A percentile compares a stretch with the other conserved stretches of the same genome.
These are phyloP conservation scores for Geothlypis trichas DNA, from an alignment of 2,113 vertebrate species.

Conservation along the genomic window DNA sequence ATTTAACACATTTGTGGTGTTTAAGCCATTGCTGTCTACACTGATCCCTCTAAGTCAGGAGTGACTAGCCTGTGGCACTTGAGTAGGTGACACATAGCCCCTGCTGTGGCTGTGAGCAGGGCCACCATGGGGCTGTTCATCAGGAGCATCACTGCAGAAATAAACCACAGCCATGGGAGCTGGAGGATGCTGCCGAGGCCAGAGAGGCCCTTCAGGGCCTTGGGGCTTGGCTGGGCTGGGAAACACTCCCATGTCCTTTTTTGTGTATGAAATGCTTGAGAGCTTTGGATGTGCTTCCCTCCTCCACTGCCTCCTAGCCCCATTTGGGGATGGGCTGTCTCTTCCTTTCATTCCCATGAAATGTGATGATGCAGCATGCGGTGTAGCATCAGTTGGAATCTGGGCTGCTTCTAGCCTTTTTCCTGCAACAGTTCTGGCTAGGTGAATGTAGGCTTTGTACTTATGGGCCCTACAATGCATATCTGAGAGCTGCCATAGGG, in stretches of 20 bases:
- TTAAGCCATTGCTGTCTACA: background rate
- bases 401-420: background rate
- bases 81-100: rapidly evolving
- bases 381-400: background rate
- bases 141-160: background rate
- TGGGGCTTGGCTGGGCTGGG: background rate
- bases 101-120: background rate
- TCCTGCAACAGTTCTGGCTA: background rate
- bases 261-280: background rate
- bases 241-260: rapidly evolving
- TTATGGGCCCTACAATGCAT: rapidly evolving
- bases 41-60: background rate
- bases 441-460: background rate
- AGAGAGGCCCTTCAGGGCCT: background rate
- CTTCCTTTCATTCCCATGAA: background rate
- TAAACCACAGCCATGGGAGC: background rate
- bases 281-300: background rate
- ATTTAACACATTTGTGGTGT: background rate
- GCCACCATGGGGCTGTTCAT: background rate
- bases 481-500: background rate
- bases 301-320: background rate
- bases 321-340: rapidly evolving
- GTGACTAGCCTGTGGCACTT: background rate
- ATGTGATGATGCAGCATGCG: rapidly evolving
- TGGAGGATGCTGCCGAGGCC: background rate